These are phyloP conservation scores for Diarsia mendica DNA, from an alignment of 2,888 invertebrate genomes.

Conservation along the genomic window DNA sequence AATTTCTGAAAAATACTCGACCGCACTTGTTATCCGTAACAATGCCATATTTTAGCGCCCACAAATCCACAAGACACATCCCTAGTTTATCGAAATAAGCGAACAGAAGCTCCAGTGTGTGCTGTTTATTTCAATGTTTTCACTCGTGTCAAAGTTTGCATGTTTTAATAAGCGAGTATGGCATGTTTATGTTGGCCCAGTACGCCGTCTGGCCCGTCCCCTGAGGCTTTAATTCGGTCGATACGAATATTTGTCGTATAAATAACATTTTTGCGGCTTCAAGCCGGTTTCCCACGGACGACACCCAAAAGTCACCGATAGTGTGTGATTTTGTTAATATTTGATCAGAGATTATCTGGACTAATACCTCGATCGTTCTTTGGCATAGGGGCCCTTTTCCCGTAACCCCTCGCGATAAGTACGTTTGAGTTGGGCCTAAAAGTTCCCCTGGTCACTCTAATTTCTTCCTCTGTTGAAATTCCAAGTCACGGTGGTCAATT, in stretches of 20 bases:
- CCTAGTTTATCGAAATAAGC: conserved; percentile 36
- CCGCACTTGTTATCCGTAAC: conserved; percentile 54
- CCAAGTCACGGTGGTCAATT: conserved; percentile 68
- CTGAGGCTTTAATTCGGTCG: conserved; percentile 65
- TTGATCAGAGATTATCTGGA: conserved; percentile 65
- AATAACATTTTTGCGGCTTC: conserved; percentile 60
- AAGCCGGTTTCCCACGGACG: conserved; percentile 63
- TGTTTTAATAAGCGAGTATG: conserved; percentile 62
- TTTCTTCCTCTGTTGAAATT: conserved; percentile 84
- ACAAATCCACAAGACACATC: conserved; percentile 45
- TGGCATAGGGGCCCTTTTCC: conserved; percentile 72
- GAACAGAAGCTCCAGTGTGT: conserved; percentile 31
- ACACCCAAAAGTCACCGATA: conserved; percentile 61
- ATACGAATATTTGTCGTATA: conserved; percentile 61
- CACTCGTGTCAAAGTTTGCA: conserved; percentile 55
- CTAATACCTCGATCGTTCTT: conserved; percentile 70
- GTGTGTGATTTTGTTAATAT: conserved; percentile 63
- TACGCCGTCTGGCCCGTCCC: conserved; percentile 61
- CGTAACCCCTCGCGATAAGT: conserved; percentile 85
- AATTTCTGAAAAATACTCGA: conserved; percentile 9
- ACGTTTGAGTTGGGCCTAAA: conserved; percentile 84
- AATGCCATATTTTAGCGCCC: conserved; percentile 57
- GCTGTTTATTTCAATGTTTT: conserved; percentile 51
- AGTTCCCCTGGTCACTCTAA: conserved; percentile 82
- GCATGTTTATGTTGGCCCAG: conserved; percentile 63